phyloP scores from a whole-genome alignment of 2,113 vertebrate species.

The Raja brachyura region DNA sequence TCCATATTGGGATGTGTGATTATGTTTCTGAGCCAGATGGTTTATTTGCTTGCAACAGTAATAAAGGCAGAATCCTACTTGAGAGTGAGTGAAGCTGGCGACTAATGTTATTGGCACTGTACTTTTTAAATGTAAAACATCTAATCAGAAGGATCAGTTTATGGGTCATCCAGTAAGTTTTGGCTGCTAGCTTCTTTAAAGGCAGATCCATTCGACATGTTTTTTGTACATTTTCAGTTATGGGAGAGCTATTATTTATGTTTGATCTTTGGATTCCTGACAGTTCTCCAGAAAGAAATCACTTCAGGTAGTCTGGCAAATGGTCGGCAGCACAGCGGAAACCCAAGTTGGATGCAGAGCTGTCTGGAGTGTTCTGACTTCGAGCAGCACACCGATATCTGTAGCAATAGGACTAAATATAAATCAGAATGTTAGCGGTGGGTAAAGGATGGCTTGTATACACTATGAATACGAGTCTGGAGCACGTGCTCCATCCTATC shows the following conservation, averaged over 20 bases:
- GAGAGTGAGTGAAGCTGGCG: background rate
- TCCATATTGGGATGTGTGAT: background rate
- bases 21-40: background rate
- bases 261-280: background rate
- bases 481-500: background rate
- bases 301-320: constrained; percentile 44
- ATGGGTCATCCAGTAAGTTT: background rate
- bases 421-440: constrained; percentile 40
- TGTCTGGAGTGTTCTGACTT: constrained; percentile 91
- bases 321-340: constrained; percentile 76
- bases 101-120: background rate
- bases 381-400: constrained; percentile 91
- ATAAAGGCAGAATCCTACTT: background rate
- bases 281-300: background rate
- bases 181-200: background rate
- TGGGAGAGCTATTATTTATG: background rate
- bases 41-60: background rate
- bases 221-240: background rate
- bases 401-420: constrained; percentile 84
- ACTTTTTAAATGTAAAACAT: background rate
- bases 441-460: constrained; percentile 24
- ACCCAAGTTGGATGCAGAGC: constrained; percentile 88
- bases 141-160: background rate
- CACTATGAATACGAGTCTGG: background rate
- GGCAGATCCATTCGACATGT: background rate